phyloP scores from a whole-genome alignment of 1,140 invertebrate genomes.

The Drosophila sulfurigaster region DNA sequence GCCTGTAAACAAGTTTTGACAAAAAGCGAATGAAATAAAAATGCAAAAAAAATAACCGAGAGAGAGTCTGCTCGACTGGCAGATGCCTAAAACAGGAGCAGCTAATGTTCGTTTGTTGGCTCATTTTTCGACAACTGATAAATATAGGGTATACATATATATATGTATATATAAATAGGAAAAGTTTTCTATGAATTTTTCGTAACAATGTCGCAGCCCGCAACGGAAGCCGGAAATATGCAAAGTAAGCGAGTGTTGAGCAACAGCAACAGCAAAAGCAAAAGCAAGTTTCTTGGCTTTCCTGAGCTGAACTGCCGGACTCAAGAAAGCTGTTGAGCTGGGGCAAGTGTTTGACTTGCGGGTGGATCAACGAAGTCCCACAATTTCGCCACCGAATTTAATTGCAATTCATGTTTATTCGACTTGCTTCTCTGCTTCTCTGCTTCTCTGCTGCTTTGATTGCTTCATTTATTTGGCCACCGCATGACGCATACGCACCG shows the following conservation, averaged over 20 bases:
- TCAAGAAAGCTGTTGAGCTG: conserved; percentile 16
- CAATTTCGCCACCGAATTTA: conserved; percentile 31
- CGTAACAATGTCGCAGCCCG: conserved; percentile 38
- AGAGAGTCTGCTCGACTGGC: background rate
- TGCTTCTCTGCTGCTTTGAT: conserved; percentile 9
- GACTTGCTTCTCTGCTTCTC: background rate
- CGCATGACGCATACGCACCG: conserved; percentile 61
- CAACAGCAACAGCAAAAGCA: conserved; percentile 30
- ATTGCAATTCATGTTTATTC: conserved; percentile 34
- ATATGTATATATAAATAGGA: conserved; percentile 25
- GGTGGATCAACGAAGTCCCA: conserved; percentile 30
- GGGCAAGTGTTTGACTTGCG: conserved; percentile 31
- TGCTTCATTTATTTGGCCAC: conserved; percentile 31
- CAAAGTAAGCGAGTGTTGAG: conserved; percentile 38
- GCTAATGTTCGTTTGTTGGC: background rate
- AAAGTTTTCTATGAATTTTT: conserved; percentile 31
- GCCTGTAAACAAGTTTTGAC: conserved; percentile 59
- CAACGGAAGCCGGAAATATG: conserved; percentile 59
- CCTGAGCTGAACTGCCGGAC: conserved; percentile 25
- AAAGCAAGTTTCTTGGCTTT: conserved; percentile 27
- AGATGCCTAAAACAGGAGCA: background rate
- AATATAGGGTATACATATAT: background rate
- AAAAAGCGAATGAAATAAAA: conserved; percentile 12
- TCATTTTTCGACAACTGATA: background rate
- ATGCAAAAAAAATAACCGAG: conserved; percentile 12